Percentiles rank a stretch among this genome's conserved stretches.
phyloP scores from a whole-genome alignment of 1,140 invertebrate species.

The Homalodisca vitripennis region DNA sequence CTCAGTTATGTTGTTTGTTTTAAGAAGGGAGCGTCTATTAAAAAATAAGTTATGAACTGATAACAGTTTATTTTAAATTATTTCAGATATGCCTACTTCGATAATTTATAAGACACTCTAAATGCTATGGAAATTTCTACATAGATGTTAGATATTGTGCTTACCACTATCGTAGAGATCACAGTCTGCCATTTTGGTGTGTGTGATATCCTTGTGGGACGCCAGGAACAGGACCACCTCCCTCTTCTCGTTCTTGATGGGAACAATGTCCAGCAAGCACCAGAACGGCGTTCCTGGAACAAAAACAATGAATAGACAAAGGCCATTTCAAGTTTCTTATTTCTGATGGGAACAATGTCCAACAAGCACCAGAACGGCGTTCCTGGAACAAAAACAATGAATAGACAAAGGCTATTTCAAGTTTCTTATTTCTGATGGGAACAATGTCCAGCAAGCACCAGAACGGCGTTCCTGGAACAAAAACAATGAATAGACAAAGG shows the following conservation, averaged over 20 bases:
- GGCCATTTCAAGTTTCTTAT: conserved; percentile 96
- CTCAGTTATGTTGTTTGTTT: no score
- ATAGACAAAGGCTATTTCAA: conserved; percentile 94
- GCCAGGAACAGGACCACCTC: conserved; percentile 95
- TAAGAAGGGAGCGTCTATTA: no score
- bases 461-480: conserved; percentile 82
- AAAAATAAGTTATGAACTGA: no score
- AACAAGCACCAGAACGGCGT: conserved; percentile 93
- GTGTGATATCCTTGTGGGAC: conserved; percentile 95
- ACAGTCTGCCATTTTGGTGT: conserved; percentile 81
- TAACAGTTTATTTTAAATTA: no score
- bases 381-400: conserved; percentile 62
- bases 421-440: conserved; percentile 97
- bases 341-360: conserved; percentile 98
- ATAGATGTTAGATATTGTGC: no score
- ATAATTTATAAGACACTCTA: no score
- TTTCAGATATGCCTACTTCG: no score
- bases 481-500: conserved; percentile 70
- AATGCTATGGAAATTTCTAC: no score
- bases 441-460: conserved; percentile 97
- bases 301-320: conserved; percentile 67
- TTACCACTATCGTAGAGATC: conserved; percentile 80
- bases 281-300: conserved; percentile 85
- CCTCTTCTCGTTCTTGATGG: conserved; percentile 97
- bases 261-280: conserved; percentile 96